Conservation (phyloP, 1,140 invertebrate genomes). For the Linepithema humile region DNA sequence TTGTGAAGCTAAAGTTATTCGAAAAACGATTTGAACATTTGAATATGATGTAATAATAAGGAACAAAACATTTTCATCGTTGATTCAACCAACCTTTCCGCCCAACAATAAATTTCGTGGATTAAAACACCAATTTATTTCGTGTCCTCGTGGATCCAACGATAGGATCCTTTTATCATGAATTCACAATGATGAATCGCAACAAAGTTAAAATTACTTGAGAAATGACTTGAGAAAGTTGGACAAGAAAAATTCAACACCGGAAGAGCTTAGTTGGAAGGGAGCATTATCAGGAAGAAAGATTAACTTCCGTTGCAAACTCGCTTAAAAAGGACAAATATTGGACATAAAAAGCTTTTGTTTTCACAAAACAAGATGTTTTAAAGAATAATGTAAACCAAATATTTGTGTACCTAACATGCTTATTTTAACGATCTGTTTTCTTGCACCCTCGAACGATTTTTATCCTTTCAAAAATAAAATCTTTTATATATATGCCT, state of each 20-base stretch:
- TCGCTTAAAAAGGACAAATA: neutral
- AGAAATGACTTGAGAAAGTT: neutral
- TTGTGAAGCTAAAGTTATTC: neutral
- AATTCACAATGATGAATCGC: neutral
- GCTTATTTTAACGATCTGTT: neutral
- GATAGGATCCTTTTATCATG: neutral
- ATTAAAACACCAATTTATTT: neutral
- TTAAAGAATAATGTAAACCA: neutral
- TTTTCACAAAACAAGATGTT: neutral
- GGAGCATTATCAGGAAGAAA: neutral
- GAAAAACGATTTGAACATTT: neutral
- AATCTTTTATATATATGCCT: neutral
- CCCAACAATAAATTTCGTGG: slow-evolving; percentile 1
- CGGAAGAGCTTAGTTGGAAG: neutral
- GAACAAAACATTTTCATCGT: slow-evolving; percentile 26
- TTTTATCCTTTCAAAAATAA: neutral
- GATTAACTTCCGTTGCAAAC: neutral
- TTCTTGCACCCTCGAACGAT: neutral
- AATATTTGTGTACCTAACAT: neutral
- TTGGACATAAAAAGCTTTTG: too few relatives aligned
- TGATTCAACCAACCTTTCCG: neutral
- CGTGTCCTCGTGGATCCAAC: neutral
- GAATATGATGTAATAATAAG: neutral
- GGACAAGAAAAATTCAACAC: neutral
- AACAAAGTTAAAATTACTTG: neutral